Conservation (phyloP, 2,888 invertebrate genomes). For the Leucozona laternaria region DNA sequence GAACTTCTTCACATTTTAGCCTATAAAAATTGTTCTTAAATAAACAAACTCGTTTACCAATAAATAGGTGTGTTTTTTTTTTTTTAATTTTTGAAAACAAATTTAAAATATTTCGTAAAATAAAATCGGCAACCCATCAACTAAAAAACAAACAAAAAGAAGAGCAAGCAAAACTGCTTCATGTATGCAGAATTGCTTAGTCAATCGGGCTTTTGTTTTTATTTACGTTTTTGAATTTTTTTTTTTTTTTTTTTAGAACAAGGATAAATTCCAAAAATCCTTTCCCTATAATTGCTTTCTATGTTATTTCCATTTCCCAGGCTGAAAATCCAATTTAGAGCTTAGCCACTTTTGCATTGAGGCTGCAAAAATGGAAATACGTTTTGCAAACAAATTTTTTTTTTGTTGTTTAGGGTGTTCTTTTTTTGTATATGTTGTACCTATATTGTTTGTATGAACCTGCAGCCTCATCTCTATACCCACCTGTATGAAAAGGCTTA, state of each 20-base stretch:
- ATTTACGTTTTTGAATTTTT: background rate
- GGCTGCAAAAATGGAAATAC: conserved; percentile 60
- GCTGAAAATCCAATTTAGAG: conserved; percentile 72
- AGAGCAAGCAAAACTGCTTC: background rate
- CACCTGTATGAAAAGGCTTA: conserved; percentile 34
- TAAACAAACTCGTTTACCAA: conserved; percentile 24
- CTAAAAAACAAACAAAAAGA: too few relatives aligned
- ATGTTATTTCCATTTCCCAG: conserved; percentile 46
- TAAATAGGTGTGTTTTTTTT: background rate
- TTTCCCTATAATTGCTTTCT: conserved; percentile 73
- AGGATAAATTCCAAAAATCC: conserved; percentile 61
- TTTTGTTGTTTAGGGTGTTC: background rate
- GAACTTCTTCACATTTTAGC: background rate
- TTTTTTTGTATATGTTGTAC: conserved; percentile 29
- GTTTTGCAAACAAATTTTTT: conserved; percentile 47
- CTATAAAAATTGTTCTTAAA: conserved; percentile 16
- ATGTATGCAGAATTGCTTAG: conserved; percentile 20
- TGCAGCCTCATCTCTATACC: background rate
- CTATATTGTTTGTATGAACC: background rate
- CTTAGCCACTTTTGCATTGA: conserved; percentile 66
- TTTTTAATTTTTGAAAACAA: conserved; percentile 6
- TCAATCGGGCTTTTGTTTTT: conserved; percentile 31
- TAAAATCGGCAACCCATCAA: background rate
- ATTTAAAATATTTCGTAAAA: conserved; percentile 7
- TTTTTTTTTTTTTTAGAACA: conserved; percentile 24